Evolutionary conservation across 35 echinoderm and acorn worm species (phyloP), one percentile per base, ranked within the genome.

Genomic region (Amphiura filiformis): DNA sequence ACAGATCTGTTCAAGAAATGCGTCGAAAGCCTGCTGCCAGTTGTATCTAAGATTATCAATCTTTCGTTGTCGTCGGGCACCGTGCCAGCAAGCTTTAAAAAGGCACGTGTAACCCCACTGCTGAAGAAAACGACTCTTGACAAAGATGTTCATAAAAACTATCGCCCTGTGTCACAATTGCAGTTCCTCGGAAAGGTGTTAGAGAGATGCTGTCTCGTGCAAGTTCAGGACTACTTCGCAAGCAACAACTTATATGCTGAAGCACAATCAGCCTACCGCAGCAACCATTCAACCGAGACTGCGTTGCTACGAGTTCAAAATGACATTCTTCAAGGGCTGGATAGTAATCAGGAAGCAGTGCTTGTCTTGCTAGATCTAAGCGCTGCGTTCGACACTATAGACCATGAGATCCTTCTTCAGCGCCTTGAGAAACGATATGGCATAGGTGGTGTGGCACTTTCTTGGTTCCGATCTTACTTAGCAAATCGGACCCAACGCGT

Each of bases 151-250:
- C 38, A 89, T 12, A 85, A 40, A 13, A 91, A 88, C 36, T 95
- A 83, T 37, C 39, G 85, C 12, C 93, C 89, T 31, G 76, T 95
- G 32, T 92, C 93, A 13, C 81, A 92, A 76, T 41, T 92, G 26
- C 86, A 81, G 28, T 95, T 92, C 82, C 32, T 95, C 0, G 86
- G 84, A 23, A 95, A 92, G 38, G 38, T 89, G 0, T 1, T 85
- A 7, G 87, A 89, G 70, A 78, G 75, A 57, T 95, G 75, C 2
- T 70, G 61, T n/a, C 61, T 70, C 4, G 13, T 14, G 31, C 70
- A 79, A 44, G 32, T 91, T 31, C 81, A 78, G n/a, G 38, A 86
- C 18, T 70, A 40, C n/a, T 65, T 78, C 23, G 65, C 37, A 22
- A 30, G 7, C 15, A 75, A 90, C 38, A 78, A 77, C 35, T 79